These are phyloP conservation scores for Microctenopoma steveboyesi DNA, from an alignment of 2,797 vertebrate species.

Conservation along the genomic window DNA sequence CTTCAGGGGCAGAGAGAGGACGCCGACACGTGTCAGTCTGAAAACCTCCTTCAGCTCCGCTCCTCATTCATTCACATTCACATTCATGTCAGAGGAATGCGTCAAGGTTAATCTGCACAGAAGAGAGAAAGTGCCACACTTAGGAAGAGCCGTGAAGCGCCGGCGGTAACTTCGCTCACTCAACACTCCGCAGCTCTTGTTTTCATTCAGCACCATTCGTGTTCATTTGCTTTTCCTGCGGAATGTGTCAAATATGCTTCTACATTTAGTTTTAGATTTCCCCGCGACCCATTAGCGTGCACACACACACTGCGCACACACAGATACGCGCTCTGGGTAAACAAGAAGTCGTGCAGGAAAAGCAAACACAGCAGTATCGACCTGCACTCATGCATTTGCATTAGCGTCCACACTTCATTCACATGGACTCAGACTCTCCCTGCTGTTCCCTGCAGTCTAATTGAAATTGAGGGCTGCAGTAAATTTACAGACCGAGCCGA, in stretches of 20 bases:
- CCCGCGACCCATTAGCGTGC: constrained; percentile 39
- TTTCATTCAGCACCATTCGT: constrained; percentile 8
- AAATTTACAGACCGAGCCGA: constrained; percentile 61
- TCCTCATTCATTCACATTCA: constrained; percentile 16
- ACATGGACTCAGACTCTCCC: constrained; percentile 54
- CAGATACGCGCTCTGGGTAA: constrained; percentile 29
- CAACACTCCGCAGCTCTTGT: constrained; percentile 9
- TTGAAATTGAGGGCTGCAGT: constrained; percentile 65
- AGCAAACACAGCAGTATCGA: constrained; percentile 77
- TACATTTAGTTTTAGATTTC: constrained; percentile 58
- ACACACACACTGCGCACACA: constrained; percentile 26
- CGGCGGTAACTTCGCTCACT: constrained; percentile 32
- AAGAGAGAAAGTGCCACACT: not conserved
- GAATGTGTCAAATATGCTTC: constrained; percentile 38
- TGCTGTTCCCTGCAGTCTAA: constrained; percentile 61
- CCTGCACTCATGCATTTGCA: constrained; percentile 66
- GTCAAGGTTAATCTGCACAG: constrained; percentile 17
- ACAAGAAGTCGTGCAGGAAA: constrained; percentile 65
- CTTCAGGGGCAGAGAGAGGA: too few relatives aligned
- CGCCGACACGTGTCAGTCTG: not conserved
- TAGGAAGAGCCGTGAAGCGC: constrained; percentile 15
- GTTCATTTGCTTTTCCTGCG: constrained; percentile 37
- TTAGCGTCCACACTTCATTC: constrained; percentile 69
- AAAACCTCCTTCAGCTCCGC: not conserved
- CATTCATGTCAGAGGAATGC: constrained; percentile 3